Evolutionary conservation across 2,888 invertebrate species (phyloP).

Genomic region (Lordiphosa andalusiaca): DNA sequence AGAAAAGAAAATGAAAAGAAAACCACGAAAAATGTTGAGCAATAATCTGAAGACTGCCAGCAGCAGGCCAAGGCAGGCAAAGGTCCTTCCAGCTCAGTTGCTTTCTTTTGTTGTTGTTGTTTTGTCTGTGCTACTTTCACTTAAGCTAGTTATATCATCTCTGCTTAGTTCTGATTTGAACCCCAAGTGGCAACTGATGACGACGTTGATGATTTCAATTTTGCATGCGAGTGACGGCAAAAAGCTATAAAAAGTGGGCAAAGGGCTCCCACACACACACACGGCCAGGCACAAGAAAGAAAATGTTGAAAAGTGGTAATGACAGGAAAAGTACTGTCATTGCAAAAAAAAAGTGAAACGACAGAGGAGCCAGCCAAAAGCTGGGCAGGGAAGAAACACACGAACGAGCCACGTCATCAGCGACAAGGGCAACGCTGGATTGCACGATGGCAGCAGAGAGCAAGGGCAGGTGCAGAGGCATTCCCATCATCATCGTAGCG

Average conservation of each 20-base stretch:
- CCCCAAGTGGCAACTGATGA: conserved; percentile 35
- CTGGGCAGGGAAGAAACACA: neutral
- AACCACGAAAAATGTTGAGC: conserved; percentile 34
- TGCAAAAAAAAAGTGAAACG: conserved; percentile 15
- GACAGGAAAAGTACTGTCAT: conserved; percentile 42
- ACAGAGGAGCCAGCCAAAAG: neutral
- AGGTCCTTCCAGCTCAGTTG: conserved; percentile 3
- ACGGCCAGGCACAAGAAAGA: conserved; percentile 15
- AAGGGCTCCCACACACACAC: conserved; percentile 11
- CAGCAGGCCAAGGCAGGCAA: conserved; percentile 11
- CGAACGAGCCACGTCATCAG: conserved; percentile 33
- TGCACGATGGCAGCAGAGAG: conserved; percentile 1
- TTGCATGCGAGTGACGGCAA: conserved; percentile 44
- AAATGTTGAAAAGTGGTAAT: conserved; percentile 40
- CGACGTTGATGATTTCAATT: conserved; percentile 51
- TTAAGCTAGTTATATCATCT: conserved; percentile 41
- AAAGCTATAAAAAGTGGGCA: conserved; percentile 16
- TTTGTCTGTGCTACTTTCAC: conserved; percentile 32
- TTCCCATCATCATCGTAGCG: conserved; percentile 21
- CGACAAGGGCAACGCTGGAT: conserved; percentile 30
- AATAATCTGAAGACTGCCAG: conserved; percentile 39
- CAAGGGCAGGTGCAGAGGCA: conserved; percentile 18
- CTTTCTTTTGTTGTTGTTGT: conserved; percentile 1
- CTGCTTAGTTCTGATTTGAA: conserved; percentile 40
- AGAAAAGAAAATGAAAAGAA: conserved; percentile 18